Evolutionary conservation across 2,797 vertebrate genomes (phyloP), one percentile per base, ranked within the genome.

Genomic region (Melopsittacus undulatus): DNA sequence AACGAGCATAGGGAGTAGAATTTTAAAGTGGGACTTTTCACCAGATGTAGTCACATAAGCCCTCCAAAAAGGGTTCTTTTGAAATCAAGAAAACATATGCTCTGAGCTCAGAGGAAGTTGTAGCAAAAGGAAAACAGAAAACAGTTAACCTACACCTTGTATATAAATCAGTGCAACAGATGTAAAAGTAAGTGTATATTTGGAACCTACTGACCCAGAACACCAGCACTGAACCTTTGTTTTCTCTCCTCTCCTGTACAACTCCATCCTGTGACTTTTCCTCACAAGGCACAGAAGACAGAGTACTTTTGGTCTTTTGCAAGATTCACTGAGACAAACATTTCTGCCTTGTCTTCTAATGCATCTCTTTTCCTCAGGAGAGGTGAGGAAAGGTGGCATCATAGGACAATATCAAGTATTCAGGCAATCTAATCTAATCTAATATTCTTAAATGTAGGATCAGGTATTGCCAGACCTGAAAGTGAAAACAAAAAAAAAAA

Each of bases 151-250:
- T 92, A 73, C 76, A 87, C 73, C 86, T 83, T 94, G 79, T 91
- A 76, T 69, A 84, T 88, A 95, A 95, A 95, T 95, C 92, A 91
- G 82, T 40, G 79, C 73, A 92, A 76, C 73, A 94, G 94, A 93
- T 94, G 94, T 95, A 92, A 94, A 93, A 93, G 75, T 75, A 83
- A 93, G 89, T 81, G 78, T 88, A 88, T 59, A 84, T 92, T 86
- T 91, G 89, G 80, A 94, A 93, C 76, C 69, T 88, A 66, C 67
- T 95, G 95, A 96, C 91, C 83, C 87, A 84, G 85, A 94, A 95
- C 87, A 90, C 54, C 46, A 67, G 67, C 0, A 0, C 45, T 92
- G 92, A 90, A 91, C 80, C 61, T 94, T 56, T 83, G 74, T 86
- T 88, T 96, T 91, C 72, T 85, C 48, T 78, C 64, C 42, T 74